Base-by-base conservation (phyloP, 2,888 invertebrate genomes). In the Drosophila barbarae region DNA sequence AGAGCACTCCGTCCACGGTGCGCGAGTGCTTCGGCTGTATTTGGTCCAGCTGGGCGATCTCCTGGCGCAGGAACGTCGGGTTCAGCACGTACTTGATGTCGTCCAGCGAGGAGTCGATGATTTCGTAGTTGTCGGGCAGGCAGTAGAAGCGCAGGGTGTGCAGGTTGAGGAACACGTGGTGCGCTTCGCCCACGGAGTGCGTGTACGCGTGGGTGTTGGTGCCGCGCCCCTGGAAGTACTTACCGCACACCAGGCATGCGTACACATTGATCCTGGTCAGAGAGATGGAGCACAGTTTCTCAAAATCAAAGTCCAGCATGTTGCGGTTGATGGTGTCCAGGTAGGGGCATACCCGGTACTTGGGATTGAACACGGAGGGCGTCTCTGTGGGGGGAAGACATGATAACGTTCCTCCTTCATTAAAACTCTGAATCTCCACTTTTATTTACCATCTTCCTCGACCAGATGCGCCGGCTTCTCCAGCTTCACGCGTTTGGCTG, bases 121-220 rank as follows among this genome's bases (percentile, higher is more conserved):
- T 97, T 92, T 99, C 98, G 91, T 99, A 99, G 90, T 99, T 99
- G 88, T 99, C 99, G 1, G 99, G 99, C 68, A 99, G 91, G 88
- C 99, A 99, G 90, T 99, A 99, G 90, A 99, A 99, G 87, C 97
- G 96, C 67, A 99, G 91, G 0, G 99, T 98, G 79, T 96, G 96
- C 53, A 99, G 91, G 91, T 99, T 99, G 12, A 99, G 91, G 87
- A 96, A 99, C 1, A 99, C 99, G 91, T 98, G 98, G 90, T 99
- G 99, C 63, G 96, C 95, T 83, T 98, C 98, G 41, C 97, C 97
- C 2, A 99, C 98, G 59, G 98, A 98, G 90, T 99, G 99, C 0
- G 98, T 98, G 88, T 99, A 99, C 0, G 99, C 99, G 91, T 99
- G 98, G 0, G 99, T 99, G 86, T 97, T 98, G 8, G 96, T 96